These are phyloP conservation scores for Pseudochromis fuscus DNA, from an alignment of 2,797 vertebrate genomes.

Conservation along the genomic window DNA sequence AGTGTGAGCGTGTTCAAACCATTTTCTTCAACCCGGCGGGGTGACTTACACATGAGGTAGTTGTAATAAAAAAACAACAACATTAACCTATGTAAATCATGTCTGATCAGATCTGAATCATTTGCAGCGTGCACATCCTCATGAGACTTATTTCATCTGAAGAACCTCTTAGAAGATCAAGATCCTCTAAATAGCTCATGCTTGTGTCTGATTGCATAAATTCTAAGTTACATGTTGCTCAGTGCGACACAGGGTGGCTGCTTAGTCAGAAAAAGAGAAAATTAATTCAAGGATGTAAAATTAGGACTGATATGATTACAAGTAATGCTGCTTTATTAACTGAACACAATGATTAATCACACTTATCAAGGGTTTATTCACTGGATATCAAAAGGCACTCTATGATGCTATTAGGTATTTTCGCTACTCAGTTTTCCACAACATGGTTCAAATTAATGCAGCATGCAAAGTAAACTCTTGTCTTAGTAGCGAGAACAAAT, in stretches of 20 bases:
- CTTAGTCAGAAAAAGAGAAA: constrained; percentile 35
- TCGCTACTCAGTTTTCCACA: constrained; percentile 30
- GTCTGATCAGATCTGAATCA: constrained; percentile 37
- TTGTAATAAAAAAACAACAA: constrained; percentile 22
- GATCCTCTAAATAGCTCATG: constrained; percentile 35
- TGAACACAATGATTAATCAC: constrained; percentile 62
- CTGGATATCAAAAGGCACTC: constrained; percentile 32
- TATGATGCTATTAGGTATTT: constrained; percentile 22
- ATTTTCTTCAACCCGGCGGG: constrained; percentile 26
- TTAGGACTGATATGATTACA: constrained; percentile 43
- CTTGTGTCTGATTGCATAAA: constrained; percentile 61
- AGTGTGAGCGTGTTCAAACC: constrained; percentile 2
- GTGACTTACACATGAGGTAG: constrained; percentile 26
- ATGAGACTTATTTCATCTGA: constrained; percentile 43
- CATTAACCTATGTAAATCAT: constrained; percentile 24
- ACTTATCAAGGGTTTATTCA: constrained; percentile 36
- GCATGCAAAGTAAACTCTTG: constrained; percentile 27
- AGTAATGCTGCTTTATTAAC: constrained; percentile 40
- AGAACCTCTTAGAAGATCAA: constrained; percentile 46
- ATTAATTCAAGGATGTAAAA: constrained; percentile 57
- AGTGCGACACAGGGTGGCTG: constrained; percentile 41
- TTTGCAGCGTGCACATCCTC: constrained; percentile 23
- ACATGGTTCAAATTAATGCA: constrained; percentile 4
- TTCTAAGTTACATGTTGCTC: constrained; percentile 48
- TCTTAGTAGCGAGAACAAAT: constrained; percentile 9